These are phyloP conservation scores for Menidia beryllina DNA, from an alignment of 2,113 vertebrate species.

Conservation along the genomic window DNA sequence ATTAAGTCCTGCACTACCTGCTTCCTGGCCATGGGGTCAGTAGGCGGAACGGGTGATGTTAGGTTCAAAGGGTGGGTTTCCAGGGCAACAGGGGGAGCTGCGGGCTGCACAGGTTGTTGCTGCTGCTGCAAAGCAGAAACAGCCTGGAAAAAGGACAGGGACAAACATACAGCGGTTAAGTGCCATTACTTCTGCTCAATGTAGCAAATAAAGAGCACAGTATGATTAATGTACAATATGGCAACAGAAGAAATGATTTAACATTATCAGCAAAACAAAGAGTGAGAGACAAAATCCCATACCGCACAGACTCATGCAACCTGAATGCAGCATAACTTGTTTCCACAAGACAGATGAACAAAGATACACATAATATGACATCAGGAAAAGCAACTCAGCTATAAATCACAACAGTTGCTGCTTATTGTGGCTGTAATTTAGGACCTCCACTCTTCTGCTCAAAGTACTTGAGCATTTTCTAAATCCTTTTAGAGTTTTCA, in stretches of 20 bases:
- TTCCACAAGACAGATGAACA: background rate
- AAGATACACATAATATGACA: background rate
- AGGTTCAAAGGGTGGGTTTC: conserved; percentile 87
- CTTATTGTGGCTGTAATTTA: background rate
- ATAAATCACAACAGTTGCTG: background rate
- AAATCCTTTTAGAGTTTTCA: no score
- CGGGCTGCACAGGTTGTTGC: conserved; percentile 68
- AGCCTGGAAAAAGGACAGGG: conserved; percentile 49
- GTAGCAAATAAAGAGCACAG: background rate
- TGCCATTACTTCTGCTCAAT: background rate
- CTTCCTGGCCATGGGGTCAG: conserved; percentile 90
- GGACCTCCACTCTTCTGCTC: no score
- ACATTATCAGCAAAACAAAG: no score
- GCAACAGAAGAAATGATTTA: no score
- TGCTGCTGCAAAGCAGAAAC: conserved; percentile 72
- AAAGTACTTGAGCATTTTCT: no score
- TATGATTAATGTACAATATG: background rate
- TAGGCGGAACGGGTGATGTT: conserved; percentile 86
- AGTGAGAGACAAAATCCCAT: background rate
- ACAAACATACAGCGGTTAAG: conserved; percentile 1
- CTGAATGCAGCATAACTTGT: background rate
- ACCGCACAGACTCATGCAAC: background rate
- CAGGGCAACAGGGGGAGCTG: conserved; percentile 84
- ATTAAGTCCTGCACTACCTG: conserved; percentile 97
- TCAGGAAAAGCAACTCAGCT: no score